Evolutionary conservation across 2,888 invertebrate species (phyloP).

Genomic region (Morinoia aosen): DNA sequence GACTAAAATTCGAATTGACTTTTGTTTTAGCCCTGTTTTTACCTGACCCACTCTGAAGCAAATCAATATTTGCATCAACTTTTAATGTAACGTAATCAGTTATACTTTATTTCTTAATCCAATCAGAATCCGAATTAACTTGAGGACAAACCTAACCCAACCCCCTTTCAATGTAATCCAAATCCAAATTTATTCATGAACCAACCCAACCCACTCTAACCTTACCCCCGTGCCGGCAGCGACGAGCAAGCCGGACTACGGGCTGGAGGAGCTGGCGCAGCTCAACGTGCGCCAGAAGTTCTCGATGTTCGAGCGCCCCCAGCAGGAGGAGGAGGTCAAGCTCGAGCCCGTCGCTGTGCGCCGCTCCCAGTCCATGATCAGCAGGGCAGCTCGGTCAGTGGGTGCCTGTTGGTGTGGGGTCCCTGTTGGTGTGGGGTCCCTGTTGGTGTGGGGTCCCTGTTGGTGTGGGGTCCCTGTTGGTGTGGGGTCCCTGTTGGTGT

Average conservation of each 20-base stretch:
- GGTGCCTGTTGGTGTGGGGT: slow-evolving; percentile 81
- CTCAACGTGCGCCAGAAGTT: slow-evolving; percentile 88
- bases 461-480: slow-evolving; percentile 49
- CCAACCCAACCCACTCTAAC: too few species aligned
- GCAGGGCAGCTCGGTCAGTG: slow-evolving; percentile 84
- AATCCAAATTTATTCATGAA: too few species aligned
- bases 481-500: too few species aligned
- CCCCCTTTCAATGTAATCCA: too few species aligned
- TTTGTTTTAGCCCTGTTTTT: too few species aligned
- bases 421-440: slow-evolving; percentile 80
- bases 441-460: slow-evolving; percentile 78
- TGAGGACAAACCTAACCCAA: too few species aligned
- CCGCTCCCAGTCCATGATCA: slow-evolving; percentile 82
- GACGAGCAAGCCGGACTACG: slow-evolving; percentile 88
- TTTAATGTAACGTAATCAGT: too few species aligned
- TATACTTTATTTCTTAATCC: too few species aligned
- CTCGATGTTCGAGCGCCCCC: slow-evolving; percentile 83
- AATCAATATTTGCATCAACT: too few species aligned
- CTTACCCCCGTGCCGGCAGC: slow-evolving; percentile 75
- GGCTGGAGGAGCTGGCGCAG: slow-evolving; percentile 83
- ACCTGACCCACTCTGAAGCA: too few species aligned
- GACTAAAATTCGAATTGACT: too few species aligned
- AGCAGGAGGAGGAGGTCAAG: slow-evolving; percentile 73
- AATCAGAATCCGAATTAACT: too few species aligned
- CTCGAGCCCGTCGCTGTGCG: slow-evolving; percentile 76